Evolutionary conservation across 2,797 vertebrate genomes (phyloP).

Genomic region (Podarcis lilfordi): DNA sequence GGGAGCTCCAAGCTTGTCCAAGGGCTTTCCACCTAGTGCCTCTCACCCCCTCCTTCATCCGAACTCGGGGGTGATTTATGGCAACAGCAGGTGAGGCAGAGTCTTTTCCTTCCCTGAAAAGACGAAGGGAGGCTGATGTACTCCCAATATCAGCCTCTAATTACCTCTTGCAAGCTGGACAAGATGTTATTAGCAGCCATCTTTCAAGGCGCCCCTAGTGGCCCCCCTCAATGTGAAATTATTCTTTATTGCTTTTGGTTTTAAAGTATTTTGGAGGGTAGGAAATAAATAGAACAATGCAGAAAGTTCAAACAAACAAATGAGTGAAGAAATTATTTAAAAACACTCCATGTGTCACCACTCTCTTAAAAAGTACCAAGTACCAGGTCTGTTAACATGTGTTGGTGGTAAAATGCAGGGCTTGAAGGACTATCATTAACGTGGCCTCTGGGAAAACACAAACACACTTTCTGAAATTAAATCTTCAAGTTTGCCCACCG

Average conservation of each 20-base stretch:
- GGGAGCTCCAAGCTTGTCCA: too few relatives aligned
- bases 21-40: too few relatives aligned
- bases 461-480: constrained; percentile 70
- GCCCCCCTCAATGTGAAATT: constrained; percentile 24
- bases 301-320: not conserved
- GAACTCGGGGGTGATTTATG: too few relatives aligned
- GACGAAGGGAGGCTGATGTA: too few relatives aligned
- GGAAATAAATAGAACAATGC: constrained; percentile 13
- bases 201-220: too few relatives aligned
- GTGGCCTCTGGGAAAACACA: constrained; percentile 74
- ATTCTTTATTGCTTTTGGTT: constrained; percentile 37
- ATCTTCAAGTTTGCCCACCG: constrained; percentile 66
- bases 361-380: constrained; percentile 56
- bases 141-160: too few relatives aligned
- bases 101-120: too few relatives aligned
- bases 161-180: too few relatives aligned
- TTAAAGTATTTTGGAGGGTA: not conserved
- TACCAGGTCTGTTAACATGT: constrained; percentile 60
- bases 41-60: too few relatives aligned
- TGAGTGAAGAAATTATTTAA: constrained; percentile 12
- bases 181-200: too few relatives aligned
- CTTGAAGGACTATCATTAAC: constrained; percentile 66
- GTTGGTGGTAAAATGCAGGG: constrained; percentile 66
- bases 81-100: too few relatives aligned
- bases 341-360: constrained; percentile 53